Conservation (phyloP, 2,113 vertebrate species). For the Physeter macrocephalus region DNA sequence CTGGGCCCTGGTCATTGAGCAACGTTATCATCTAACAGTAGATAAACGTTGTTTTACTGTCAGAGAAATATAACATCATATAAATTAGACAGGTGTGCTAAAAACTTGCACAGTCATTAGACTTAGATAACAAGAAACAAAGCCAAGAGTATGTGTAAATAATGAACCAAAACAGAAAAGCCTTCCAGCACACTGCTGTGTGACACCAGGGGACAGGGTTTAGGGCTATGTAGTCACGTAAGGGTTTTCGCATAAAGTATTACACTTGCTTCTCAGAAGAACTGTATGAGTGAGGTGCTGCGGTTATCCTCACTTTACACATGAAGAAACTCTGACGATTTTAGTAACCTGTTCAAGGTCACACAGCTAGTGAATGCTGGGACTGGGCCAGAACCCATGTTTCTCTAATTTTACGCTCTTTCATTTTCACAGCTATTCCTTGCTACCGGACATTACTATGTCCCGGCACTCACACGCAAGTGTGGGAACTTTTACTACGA, state of each 20-base stretch:
- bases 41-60: background rate
- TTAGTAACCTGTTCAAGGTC: constrained; percentile 21
- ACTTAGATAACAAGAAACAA: background rate
- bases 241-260: background rate
- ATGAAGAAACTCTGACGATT: background rate
- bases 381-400: background rate
- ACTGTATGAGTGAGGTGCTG: background rate
- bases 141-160: background rate
- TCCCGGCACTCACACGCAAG: background rate
- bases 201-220: background rate
- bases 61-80: background rate
- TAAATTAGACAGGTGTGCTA: background rate
- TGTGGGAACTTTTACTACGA: background rate
- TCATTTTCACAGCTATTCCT: background rate
- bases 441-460: background rate
- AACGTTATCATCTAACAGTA: background rate
- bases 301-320: background rate
- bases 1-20: background rate
- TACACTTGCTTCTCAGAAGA: background rate
- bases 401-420: background rate
- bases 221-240: background rate
- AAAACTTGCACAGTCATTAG: background rate
- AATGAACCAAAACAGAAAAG: background rate
- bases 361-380: background rate
- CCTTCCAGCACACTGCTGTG: background rate